Evolutionary conservation across 2,113 vertebrate species (phyloP).

Genomic region (Prochilodus magdalenae): DNA sequence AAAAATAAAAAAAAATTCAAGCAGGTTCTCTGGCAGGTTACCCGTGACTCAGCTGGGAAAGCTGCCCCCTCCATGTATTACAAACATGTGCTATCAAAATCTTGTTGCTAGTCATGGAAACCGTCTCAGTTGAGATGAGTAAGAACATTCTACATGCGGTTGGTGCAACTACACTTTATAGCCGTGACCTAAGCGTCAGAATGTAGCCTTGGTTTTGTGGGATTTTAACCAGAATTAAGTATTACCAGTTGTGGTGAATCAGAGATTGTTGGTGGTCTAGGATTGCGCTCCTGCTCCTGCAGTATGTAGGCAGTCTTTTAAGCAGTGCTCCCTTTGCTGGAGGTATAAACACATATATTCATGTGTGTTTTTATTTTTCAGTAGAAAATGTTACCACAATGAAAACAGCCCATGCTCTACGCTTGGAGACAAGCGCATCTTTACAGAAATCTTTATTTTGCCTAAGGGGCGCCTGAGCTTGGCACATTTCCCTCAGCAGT

Average conservation of each 20-base stretch:
- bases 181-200: not conserved
- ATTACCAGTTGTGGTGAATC: not conserved
- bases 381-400: not conserved
- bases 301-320: not conserved
- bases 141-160: not conserved
- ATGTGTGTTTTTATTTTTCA: too few relatives aligned
- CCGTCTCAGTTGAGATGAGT: not conserved
- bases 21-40: too few relatives aligned
- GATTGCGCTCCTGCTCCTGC: not conserved
- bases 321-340: not conserved
- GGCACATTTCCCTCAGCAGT: not conserved
- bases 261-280: not conserved
- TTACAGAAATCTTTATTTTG: conserved; percentile 10
- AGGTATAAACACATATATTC: not conserved
- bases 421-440: too few relatives aligned
- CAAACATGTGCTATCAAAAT: not conserved
- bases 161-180: not conserved
- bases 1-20: too few relatives aligned
- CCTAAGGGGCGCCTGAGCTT: not conserved
- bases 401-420: not conserved
- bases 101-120: too few relatives aligned
- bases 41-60: too few relatives aligned
- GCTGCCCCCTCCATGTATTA: not conserved
- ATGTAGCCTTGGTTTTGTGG: too few relatives aligned
- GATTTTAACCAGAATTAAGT: not conserved